Evolutionary conservation across 2,888 invertebrate genomes (phyloP), one percentile per base, ranked within the genome.

Genomic region (Lamellibrachia columna): DNA sequence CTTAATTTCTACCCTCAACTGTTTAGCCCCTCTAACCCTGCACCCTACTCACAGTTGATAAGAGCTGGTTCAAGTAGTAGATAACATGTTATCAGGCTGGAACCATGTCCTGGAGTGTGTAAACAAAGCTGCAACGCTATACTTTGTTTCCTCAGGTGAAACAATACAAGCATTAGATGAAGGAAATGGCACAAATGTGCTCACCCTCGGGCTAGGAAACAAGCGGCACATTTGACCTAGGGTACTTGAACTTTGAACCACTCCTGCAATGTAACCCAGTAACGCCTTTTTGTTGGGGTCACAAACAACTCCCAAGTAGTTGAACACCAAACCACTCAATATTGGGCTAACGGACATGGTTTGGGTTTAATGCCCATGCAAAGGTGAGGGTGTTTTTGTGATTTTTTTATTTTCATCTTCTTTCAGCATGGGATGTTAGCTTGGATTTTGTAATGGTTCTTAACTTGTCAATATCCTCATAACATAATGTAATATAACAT

Each of bases 161-260:
- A 75, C 75, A 75, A 75, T 75, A 75, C 6, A n/a, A 40, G 75
- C 22, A n/a, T 11, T 6, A 22, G 75, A 75, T 4, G 75, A 75
- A 22, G 22, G 75, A 75, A 75, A 22, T 75, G 75, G 75, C 75
- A 75, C 22, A 75, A 22, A 75, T 75, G 75, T 75, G 75, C 22
- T 75, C 11, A 75, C 75, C 75, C 75, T 15, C 6, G 75, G 75
- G 75, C 75, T 1, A 15, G 75, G 75, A 75, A 75, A 75, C 75
- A 75, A 11, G 22, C 75, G 3, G 3, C 22, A 75, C 75, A 75
- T 22, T 75, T 75, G 75, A 75, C 75, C 22, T 75, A 75, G 75
- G 75, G 75, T 75, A 75, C 75, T 75, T 75, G 75, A 75, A 75
- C 75, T 75, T 75, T 75, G 75, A 75, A 75, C 75, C 22, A 75